Evolutionary conservation across 2,888 invertebrate genomes (phyloP).

Genomic region (Tuberolachnus salignus): DNA sequence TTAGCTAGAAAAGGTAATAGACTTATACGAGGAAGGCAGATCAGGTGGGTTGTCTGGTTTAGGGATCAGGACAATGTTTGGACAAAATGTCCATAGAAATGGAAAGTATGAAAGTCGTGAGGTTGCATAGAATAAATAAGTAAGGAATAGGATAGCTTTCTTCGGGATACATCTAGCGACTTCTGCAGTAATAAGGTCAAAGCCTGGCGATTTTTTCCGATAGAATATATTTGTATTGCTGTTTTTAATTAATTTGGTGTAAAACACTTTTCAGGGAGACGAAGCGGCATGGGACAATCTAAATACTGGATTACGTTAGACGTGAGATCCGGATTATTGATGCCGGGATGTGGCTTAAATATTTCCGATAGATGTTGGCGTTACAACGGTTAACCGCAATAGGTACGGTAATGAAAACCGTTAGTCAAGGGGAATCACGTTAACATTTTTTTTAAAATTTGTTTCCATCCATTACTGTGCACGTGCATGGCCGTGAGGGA

Average conservation of each 20-base stretch:
- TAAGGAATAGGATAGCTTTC: slow-evolving; percentile 22
- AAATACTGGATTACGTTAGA: background rate
- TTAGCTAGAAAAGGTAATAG: slow-evolving; percentile 26
- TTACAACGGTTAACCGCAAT: no score
- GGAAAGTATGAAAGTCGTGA: slow-evolving; percentile 12
- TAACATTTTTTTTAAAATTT: no score
- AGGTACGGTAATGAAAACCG: no score
- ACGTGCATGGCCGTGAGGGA: no score
- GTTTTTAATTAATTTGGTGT: background rate
- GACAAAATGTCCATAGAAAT: slow-evolving; percentile 18
- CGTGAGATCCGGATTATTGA: background rate
- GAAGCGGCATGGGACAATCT: background rate
- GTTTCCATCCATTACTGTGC: no score
- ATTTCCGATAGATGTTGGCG: slow-evolving; percentile 5
- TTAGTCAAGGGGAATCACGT: no score
- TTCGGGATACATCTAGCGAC: slow-evolving; percentile 1
- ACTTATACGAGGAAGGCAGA: slow-evolving; percentile 19
- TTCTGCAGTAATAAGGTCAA: slow-evolving; percentile 12
- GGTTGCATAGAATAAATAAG: slow-evolving; percentile 25
- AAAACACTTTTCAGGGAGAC: background rate
- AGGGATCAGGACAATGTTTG: background rate
- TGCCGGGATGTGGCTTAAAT: slow-evolving; percentile 5
- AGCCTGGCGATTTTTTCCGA: slow-evolving; percentile 6
- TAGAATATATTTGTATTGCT: background rate
- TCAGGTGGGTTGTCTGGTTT: slow-evolving; percentile 25